Base-by-base conservation (phyloP, 1,140 invertebrate species). In the Hycleus phaleratus region DNA sequence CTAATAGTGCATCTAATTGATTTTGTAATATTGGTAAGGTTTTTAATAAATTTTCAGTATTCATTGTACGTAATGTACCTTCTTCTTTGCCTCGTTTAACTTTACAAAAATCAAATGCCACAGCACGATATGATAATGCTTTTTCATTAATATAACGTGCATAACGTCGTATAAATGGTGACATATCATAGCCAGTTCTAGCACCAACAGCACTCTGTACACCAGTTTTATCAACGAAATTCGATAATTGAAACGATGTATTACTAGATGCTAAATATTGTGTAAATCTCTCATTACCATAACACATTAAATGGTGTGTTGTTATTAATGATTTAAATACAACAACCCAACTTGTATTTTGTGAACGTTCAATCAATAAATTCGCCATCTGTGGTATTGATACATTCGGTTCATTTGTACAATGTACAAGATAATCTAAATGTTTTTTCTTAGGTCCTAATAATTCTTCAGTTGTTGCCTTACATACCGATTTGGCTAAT, bases 371-470 rank as follows among this genome's bases (percentile, higher is more conserved):
- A 70, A 99, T 95, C 61, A 99, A 83, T 62, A 98, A 82, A 82
- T 98, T 98, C 49, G 97, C 97, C 78, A 99, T 81, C 75, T 97
- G 94, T 69, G 97, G 97, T 78, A 99, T 98, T 45, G 96, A 98
- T n/a, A 99, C 96, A 79, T 99, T 99, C 38, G 96, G 95, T 78
- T 99, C 97, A 77, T 98, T 97, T 71, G 97, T 99, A 80, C 96
- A 99, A 74, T 98, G 95, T 67, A 99, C 85, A 74, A 99, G 82
- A 86, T 99, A 99, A 80, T 99, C 97, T 75, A 99, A 86, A 85
- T 99, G 97, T 82, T 99, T 99, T 84, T 98, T 98, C 83, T 99
- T 99, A 39, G 97, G 97, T 60, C 93, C 96, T 76, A 98, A 95
- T 77, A 98, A 85, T 84, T 99, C 97, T 84, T 99, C 97, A 58